Evolutionary conservation across 2,888 invertebrate genomes (phyloP).

Genomic region (Arrhopalites spinosus): DNA sequence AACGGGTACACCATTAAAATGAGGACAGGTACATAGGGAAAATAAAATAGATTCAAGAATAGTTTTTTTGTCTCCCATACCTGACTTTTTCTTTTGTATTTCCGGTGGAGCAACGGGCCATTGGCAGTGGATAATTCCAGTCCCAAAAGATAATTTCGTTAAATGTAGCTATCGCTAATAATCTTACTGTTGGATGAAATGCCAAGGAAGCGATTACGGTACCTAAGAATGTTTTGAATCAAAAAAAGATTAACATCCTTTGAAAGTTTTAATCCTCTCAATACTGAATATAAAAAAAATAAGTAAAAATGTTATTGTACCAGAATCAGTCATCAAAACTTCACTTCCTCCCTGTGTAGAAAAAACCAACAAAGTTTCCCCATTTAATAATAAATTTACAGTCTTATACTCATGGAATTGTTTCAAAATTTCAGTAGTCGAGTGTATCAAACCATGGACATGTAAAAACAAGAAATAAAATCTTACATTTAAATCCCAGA

Average conservation of each 20-base stretch:
- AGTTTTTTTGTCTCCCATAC: constrained; percentile 59
- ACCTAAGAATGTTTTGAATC: too few relatives aligned
- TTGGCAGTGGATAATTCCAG: constrained; percentile 78
- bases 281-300: neutral
- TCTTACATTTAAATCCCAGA: constrained; percentile 82
- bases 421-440: too few relatives aligned
- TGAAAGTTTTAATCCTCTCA: neutral
- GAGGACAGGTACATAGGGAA: neutral
- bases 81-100: constrained; percentile 80
- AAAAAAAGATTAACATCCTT: too few relatives aligned
- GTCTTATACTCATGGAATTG: neutral
- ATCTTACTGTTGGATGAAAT: constrained; percentile 80
- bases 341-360: constrained; percentile 77
- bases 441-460: neutral
- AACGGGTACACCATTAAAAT: neutral
- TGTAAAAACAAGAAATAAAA: constrained; percentile 6
- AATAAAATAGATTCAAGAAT: neutral
- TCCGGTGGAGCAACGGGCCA: constrained; percentile 74
- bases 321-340: constrained; percentile 75
- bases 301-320: constrained; percentile 65
- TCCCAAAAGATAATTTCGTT: constrained; percentile 89
- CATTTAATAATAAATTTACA: constrained; percentile 18
- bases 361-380: too few relatives aligned
- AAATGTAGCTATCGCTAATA: constrained; percentile 66
- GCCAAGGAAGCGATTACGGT: constrained; percentile 83